Base-by-base conservation (phyloP, 2,113 vertebrate genomes). In the Scophthalmus maximus region DNA sequence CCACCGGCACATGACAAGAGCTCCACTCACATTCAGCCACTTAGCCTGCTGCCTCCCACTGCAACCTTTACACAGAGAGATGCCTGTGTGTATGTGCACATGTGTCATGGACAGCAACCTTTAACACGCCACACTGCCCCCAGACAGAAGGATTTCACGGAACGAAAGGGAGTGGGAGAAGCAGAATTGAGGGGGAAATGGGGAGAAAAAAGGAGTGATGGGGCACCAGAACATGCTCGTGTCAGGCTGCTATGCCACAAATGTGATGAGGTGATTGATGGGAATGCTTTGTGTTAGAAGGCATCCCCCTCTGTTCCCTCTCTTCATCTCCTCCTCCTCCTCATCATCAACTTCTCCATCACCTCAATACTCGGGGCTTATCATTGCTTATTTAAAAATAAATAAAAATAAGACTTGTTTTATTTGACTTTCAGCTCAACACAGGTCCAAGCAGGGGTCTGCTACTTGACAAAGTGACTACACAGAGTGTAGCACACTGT, bases 1-100 rank as follows among this genome's bases (percentile, higher is more conserved):
- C 85, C 91, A 83, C 58, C 25, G 62, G 62, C 80, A 78, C 78
- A 88, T 83, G 87, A 91, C 90, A 90, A 89, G 81, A 78, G 79
- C 73, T 64, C 62, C 67, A 83, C 90, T 87, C 83, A 85, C 82
- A 79, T 64, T 82, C 63, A 23, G 80, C 64, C 82, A 85, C 87
- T 89, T 82, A 78, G 83, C 76, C 78, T 11, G 20, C 66, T 61
- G 81, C 82, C 84, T 84, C 88, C 87, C 86, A 89, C 88, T 88
- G 83, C 79, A 89, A 70, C 83, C 83, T 87, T 81, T 79, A 22
- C 67, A 84, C 76, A 82, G 72, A 76, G 68, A 83, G n/a, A 81
- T 79, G 87, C 53, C 63, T 81, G 78, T 82, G 79, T 79, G 79
- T 57, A 49, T 71, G 51, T 57, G 73, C 56, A 44, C 44, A 27